Evolutionary conservation across 2,797 vertebrate species (phyloP).

Genomic region (Ceryle rudis): DNA sequence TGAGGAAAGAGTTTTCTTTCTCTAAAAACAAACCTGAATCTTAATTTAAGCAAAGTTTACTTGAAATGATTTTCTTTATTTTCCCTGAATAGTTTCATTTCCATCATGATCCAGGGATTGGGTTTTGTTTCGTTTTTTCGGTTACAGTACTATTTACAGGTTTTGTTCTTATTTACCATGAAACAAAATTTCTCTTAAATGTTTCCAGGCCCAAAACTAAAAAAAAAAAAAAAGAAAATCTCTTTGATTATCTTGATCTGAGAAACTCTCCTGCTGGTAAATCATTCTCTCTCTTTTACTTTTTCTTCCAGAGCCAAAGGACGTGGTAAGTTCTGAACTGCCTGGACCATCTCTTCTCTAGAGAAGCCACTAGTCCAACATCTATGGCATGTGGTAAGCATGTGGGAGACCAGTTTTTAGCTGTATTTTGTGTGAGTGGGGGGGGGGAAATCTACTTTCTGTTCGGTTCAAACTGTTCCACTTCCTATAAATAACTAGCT

Average conservation of each 20-base stretch:
- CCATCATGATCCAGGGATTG: not conserved
- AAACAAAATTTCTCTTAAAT: conserved; percentile 54
- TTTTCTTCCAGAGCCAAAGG: conserved; percentile 62
- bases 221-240: not conserved
- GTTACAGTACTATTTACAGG: conserved; percentile 16
- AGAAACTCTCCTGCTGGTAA: conserved; percentile 36
- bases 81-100: not conserved
- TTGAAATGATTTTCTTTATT: conserved; percentile 65
- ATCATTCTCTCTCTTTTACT: not conserved
- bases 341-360: conserved; percentile 13
- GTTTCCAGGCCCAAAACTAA: conserved; percentile 38
- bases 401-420: conserved; percentile 11
- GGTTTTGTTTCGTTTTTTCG: not conserved
- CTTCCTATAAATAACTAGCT: conserved; percentile 44
- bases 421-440: not conserved
- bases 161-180: conserved; percentile 25
- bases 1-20: conserved; percentile 60
- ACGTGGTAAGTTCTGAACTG: conserved; percentile 44
- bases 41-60: conserved; percentile 71
- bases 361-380: not conserved
- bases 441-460: not conserved
- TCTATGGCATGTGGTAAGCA: conserved; percentile 48
- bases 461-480: not conserved
- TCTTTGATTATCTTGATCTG: conserved; percentile 59
- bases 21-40: conserved; percentile 74